A percentile compares a stretch with the other conserved stretches of the same genome.
Evolutionary conservation across 2,113 vertebrate species (phyloP).

Genomic region (Anhinga anhinga): DNA sequence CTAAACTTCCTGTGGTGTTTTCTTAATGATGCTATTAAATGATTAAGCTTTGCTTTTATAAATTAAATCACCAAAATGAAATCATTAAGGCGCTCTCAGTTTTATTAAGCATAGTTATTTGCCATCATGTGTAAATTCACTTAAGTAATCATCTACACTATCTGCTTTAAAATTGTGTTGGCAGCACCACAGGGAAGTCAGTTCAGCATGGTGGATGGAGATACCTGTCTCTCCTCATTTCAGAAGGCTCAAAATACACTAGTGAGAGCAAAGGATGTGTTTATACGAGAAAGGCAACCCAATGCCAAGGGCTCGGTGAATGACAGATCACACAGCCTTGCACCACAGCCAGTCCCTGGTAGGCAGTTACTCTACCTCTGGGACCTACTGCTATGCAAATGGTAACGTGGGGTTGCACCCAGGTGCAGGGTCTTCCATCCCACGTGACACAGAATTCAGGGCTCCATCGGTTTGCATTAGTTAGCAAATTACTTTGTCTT

Average conservation of each 20-base stretch:
- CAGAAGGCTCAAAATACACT: background rate
- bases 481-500: constrained; percentile 40
- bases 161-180: constrained; percentile 35
- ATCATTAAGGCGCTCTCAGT: constrained; percentile 31
- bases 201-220: constrained; percentile 19
- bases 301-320: background rate
- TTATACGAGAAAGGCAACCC: background rate
- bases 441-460: background rate
- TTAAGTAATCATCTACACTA: constrained; percentile 53
- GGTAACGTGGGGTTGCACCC: background rate
- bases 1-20: constrained; percentile 57
- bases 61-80: constrained; percentile 65
- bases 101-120: constrained; percentile 65
- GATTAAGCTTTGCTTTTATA: constrained; percentile 62
- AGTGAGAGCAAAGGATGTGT: background rate
- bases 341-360: background rate
- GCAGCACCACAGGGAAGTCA: background rate
- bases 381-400: background rate
- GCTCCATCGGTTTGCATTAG: background rate
- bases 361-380: background rate
- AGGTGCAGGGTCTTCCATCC: background rate
- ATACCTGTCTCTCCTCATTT: background rate
- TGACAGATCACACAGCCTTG: background rate
- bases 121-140: constrained; percentile 59
- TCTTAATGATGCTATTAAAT: constrained; percentile 67